Evolutionary conservation across 1,140 invertebrate species (phyloP).

Genomic region (Cotesia chilonis): DNA sequence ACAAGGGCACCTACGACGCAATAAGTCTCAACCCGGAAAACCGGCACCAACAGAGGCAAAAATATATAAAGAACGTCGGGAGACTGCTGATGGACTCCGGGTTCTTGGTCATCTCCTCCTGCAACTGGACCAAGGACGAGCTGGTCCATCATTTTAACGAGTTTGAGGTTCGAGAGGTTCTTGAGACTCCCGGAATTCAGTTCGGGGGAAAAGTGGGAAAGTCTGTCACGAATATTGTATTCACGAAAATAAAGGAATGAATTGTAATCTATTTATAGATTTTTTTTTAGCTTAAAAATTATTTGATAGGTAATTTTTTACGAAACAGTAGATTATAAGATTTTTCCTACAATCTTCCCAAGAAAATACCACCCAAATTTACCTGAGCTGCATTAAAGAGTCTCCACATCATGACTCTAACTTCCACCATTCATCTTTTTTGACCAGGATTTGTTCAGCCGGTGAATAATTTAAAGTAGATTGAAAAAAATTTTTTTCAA

Average conservation of each 20-base stretch:
- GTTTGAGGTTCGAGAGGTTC: slow-evolving; percentile 71
- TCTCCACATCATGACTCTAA: too few species aligned
- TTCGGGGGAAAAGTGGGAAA: slow-evolving; percentile 87
- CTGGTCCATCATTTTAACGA: slow-evolving; percentile 77
- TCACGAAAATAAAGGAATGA: slow-evolving; percentile 66
- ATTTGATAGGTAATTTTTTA: too few species aligned
- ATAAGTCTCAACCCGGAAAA: slow-evolving; percentile 82
- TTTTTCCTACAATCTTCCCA: too few species aligned
- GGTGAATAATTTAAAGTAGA: too few species aligned
- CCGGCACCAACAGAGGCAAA: slow-evolving; percentile 69
- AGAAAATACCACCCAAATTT: too few species aligned
- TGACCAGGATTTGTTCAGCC: too few species aligned
- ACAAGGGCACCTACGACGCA: slow-evolving; percentile 96
- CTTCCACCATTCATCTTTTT: too few species aligned
- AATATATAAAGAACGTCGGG: slow-evolving; percentile 76
- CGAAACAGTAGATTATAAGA: too few species aligned
- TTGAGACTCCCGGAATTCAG: slow-evolving; percentile 82
- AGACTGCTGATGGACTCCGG: slow-evolving; percentile 71
- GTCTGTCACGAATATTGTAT: slow-evolving; percentile 80
- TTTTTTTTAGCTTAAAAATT: too few species aligned
- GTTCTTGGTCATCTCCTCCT: slow-evolving; percentile 87
- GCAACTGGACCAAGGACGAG: slow-evolving; percentile 93
- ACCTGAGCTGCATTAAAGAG: too few species aligned
- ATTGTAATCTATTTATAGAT: slow-evolving; percentile 19
- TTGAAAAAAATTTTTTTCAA: too few species aligned